Conservation (phyloP, 2,113 vertebrate species). For the Rhizomys pruinosus region DNA sequence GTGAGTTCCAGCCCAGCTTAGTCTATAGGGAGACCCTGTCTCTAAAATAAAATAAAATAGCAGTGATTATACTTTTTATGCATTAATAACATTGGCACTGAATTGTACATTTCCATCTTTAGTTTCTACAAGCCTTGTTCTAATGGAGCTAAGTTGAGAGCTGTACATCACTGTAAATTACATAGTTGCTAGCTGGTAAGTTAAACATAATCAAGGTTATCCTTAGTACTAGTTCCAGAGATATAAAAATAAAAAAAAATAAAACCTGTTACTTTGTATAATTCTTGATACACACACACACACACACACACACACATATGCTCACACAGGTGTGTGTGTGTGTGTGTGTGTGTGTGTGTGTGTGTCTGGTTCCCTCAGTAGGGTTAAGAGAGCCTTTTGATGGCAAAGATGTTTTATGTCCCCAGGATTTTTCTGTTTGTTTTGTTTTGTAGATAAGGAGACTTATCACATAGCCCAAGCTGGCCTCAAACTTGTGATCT, state of each 20-base stretch:
- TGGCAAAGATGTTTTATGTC: neutral
- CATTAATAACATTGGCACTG: neutral
- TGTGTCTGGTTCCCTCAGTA: too few relatives aligned
- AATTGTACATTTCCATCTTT: neutral
- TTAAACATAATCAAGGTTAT: neutral
- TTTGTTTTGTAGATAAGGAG: neutral
- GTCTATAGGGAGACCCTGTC: too few relatives aligned
- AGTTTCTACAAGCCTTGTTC: conserved; percentile 3
- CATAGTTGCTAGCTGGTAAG: neutral
- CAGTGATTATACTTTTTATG: conserved; percentile 39
- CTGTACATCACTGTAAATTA: neutral
- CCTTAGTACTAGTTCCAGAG: neutral
- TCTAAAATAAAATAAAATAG: too few relatives aligned
- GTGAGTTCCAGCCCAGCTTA: too few relatives aligned
- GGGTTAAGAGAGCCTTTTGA: neutral
- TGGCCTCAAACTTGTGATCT: neutral
- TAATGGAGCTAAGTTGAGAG: conserved; percentile 2
- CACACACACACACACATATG: too few relatives aligned
- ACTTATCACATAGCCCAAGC: neutral
- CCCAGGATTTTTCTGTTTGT: neutral
- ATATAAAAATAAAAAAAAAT: neutral
- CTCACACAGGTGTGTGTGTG: too few relatives aligned
- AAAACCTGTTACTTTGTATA: neutral
- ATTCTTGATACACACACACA: too few relatives aligned
- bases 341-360: too few relatives aligned